Evolutionary conservation across 2,113 vertebrate genomes (phyloP).

Genomic region (Dromaius novaehollandiae): DNA sequence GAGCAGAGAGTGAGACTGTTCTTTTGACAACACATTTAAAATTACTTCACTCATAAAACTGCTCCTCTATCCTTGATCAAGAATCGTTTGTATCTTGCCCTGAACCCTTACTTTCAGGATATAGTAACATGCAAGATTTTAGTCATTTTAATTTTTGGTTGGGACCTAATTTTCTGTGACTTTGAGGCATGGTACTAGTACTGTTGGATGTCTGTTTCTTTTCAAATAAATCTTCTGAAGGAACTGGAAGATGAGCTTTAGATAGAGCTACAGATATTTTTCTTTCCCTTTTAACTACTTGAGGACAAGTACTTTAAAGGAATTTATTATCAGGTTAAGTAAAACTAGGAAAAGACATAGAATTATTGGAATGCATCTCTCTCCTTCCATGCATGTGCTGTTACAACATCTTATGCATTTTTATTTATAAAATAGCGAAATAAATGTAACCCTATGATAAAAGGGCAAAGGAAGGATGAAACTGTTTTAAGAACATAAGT

Average conservation of each 20-base stretch:
- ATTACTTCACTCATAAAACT: neutral
- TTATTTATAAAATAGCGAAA: neutral
- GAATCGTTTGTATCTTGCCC: neutral
- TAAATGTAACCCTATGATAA: neutral
- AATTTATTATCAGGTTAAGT: neutral
- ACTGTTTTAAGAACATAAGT: neutral
- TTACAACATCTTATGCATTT: neutral
- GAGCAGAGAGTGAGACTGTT: neutral
- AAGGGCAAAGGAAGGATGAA: neutral
- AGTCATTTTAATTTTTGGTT: neutral
- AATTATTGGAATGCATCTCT: neutral
- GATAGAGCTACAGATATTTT: neutral
- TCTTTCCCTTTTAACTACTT: neutral
- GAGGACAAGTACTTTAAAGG: neutral
- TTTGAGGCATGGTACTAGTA: neutral
- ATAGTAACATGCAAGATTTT: neutral
- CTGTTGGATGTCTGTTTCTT: neutral
- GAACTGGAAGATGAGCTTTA: neutral
- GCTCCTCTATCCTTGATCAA: neutral
- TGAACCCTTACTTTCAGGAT: neutral
- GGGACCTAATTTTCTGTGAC: neutral
- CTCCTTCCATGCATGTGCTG: neutral
- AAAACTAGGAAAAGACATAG: neutral
- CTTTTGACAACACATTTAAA: neutral
- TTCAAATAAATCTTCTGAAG: neutral